phyloP scores from a whole-genome alignment of 2,797 vertebrate genomes.

The Zenarchopterus dispar region DNA sequence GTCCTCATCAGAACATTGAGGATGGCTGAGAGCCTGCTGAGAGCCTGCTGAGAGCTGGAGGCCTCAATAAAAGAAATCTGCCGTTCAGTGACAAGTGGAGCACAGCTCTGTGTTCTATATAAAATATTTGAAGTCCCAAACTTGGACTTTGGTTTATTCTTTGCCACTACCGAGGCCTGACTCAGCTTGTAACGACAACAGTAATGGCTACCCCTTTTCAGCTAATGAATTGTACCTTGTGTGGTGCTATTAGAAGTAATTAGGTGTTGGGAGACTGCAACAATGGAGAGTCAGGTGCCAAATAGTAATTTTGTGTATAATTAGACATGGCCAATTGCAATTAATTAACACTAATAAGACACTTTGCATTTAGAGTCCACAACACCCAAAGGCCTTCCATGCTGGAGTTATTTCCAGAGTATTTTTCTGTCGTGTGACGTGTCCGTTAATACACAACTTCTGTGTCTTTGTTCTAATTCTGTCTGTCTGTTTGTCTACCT shows the following conservation, averaged over 20 bases:
- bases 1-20: too few species aligned
- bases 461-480: not conserved
- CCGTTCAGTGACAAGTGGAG: too few species aligned
- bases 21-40: too few species aligned
- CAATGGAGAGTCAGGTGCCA: constrained; percentile 21
- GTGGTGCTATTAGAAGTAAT: constrained; percentile 18
- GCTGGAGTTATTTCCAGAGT: constrained; percentile 1
- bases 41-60: too few species aligned
- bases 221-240: not conserved
- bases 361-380: constrained; percentile 13
- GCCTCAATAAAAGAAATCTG: too few species aligned
- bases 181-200: not conserved
- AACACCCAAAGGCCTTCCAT: not conserved
- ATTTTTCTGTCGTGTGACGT: constrained; percentile 5
- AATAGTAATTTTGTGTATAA: constrained; percentile 35
- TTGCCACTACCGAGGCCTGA: not conserved
- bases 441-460: constrained; percentile 6
- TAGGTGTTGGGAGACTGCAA: constrained; percentile 3
- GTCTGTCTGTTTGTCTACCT: too few species aligned
- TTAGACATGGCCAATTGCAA: constrained; percentile 20
- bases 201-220: not conserved
- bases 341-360: constrained; percentile 29
- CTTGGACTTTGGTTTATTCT: not conserved
- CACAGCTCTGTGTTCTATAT: too few species aligned
- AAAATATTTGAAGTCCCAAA: not conserved